phyloP scores from a whole-genome alignment of 2,113 vertebrate species.

The Corvus cornix region DNA sequence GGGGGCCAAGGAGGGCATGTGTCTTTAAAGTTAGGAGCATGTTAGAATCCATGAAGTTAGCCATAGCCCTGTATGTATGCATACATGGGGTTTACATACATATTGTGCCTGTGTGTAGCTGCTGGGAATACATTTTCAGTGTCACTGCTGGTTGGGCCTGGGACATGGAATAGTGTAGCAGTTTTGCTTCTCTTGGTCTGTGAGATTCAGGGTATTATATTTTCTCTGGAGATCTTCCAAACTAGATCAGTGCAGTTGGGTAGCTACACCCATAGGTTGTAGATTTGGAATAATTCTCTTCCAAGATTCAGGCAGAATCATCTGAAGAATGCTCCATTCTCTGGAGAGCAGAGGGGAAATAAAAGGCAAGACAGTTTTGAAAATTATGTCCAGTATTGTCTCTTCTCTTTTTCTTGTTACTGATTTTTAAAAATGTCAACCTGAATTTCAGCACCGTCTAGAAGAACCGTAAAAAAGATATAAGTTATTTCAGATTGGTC shows the following conservation, averaged over 20 bases:
- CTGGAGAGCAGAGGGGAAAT: background rate
- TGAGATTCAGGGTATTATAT: background rate
- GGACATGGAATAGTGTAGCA: too few species aligned
- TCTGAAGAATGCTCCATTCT: background rate
- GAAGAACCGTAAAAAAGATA: background rate
- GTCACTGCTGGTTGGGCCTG: background rate
- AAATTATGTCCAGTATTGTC: background rate
- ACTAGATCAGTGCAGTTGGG: background rate
- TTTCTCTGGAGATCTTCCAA: background rate
- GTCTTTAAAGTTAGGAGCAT: background rate
- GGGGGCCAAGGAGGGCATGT: rapidly evolving
- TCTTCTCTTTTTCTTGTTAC: background rate
- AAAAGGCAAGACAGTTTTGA: background rate
- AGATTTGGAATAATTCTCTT: background rate
- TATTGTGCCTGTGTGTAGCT: background rate
- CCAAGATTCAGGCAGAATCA: background rate
- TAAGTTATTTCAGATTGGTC: background rate
- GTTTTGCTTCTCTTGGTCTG: background rate
- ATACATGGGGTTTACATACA: rapidly evolving
- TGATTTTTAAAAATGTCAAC: background rate
- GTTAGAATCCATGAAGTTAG: background rate
- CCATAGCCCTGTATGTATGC: background rate
- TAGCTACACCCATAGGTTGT: background rate
- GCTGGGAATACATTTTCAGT: background rate
- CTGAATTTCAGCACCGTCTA: background rate